Base-by-base conservation (phyloP, 2,797 vertebrate species). In the Rhyacichthys aspro region DNA sequence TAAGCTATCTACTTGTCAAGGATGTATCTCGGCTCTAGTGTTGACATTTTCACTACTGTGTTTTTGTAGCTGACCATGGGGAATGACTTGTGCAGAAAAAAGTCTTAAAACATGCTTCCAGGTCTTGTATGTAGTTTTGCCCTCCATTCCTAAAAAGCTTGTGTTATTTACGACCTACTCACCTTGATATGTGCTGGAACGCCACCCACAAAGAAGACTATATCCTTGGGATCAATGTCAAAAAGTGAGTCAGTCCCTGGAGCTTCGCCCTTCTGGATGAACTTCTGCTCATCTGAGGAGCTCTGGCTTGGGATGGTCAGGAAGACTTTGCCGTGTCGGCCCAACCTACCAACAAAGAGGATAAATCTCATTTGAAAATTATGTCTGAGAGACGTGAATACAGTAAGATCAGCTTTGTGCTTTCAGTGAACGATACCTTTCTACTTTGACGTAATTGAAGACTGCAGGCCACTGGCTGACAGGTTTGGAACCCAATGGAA, bases 391-490 rank as follows among this genome's bases (percentile, higher is more conserved):
- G 10, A 16, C 39, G 8, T 19, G 5, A 28, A 3, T 45, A 16
- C 7, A 9, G 8, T 37, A 37, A 37, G 7, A 11, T 37, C 36
- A 37, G 36, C 5, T 5, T 9, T 39, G 37, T 53, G 50, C 23
- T 5, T 28, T 44, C 2, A 38, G 47, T 0, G 12, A 3, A 42
- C 12, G 3, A 44, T 93, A 98, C 97, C 97, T 96, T 83, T 99
- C 98, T 50, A 96, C 92, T 94, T 95, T 98, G 83, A 98, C 87
- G 61, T 94, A 94, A 87, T 96, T 98, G 88, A 99, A 99, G 74
- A 97, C 91, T 5, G 94, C 91, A 12, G 96, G 96, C 97, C 97
- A 99, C 45, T 95, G 94, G 79, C 95, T 98, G 80, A 99, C 90
- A 3, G 97, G 96, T 72, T 97, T 99, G 54, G 97, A 96, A 52